Conservation (phyloP, 2,797 vertebrate species). For the Chlorospingus flavigularis region DNA sequence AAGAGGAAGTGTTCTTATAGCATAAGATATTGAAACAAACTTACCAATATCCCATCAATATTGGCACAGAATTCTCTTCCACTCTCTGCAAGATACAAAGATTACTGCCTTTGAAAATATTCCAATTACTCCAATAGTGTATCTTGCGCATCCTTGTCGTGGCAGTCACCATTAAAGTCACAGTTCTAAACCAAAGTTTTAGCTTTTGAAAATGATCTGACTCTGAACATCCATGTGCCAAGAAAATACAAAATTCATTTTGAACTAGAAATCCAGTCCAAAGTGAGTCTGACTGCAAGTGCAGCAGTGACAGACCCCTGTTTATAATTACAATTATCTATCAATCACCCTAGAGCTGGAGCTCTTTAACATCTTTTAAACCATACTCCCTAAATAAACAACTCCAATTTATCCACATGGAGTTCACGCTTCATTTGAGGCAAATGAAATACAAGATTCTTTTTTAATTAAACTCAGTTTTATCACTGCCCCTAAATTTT, state of each 20-base stretch:
- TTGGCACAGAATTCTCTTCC: not conserved
- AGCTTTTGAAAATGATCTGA: not conserved
- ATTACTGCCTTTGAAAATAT: not conserved
- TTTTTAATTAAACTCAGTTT: not conserved
- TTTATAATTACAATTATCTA: not conserved
- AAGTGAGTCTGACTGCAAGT: not conserved
- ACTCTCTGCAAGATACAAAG: not conserved
- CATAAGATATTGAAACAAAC: not conserved
- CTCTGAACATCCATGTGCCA: not conserved
- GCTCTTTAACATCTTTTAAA: not conserved
- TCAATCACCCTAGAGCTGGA: not conserved
- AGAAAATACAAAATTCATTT: not conserved
- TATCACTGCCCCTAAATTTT: not conserved
- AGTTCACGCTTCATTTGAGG: not conserved
- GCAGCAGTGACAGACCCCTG: not conserved
- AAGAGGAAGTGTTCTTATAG: not conserved
- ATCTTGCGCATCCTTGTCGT: accelerated
- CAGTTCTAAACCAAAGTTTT: not conserved
- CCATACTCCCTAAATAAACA: not conserved
- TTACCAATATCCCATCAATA: not conserved
- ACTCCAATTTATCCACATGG: not conserved
- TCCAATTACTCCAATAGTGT: not conserved
- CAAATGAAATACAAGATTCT: not conserved
- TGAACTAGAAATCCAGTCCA: not conserved
- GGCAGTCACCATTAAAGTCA: not conserved